Base-by-base conservation (phyloP, 2,888 invertebrate species). In the Tenthredo scrophulariae region DNA sequence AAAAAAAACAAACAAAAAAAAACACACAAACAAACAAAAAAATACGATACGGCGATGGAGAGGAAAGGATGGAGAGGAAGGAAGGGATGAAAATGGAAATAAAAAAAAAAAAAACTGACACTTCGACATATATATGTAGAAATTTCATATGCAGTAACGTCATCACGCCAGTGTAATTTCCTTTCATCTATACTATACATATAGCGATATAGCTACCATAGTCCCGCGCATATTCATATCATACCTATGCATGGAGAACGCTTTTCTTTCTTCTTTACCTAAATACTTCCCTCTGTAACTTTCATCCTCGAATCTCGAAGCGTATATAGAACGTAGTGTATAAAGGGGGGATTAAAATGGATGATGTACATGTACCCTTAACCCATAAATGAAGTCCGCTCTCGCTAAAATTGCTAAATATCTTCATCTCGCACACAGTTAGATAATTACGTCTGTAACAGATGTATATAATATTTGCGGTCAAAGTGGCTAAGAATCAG, bases 111-210 rank as follows among this genome's bases (percentile, higher is more conserved):
- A 40, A 33, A 18, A 33, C 7, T 26, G 26, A 18, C 18, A 67
- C 67, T 18, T 29, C 67, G 18, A 67, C 18, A 33, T 67, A 6
- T 18, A 6, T 33, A 33, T 67, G 15, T 18, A 6, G 18, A 67
- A 33, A 33, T 67, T 33, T 33, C 67, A 33, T 62, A 26, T 62
- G 33, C 33, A 67, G 29, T 15, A 67, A 13, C 67, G 67, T 46
- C n/a, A 70, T 84, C 54, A 22, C 54, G 26, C 50, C 54, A 33
- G 77, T 77, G 77, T 54, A 77, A 54, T 77, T 77, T 77, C 77
- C 54, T 77, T 54, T 18, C 46, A 43, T 10, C 72, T 10, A 9
- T 22, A 37, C 7, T 7, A 6, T 37, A 6, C 2, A 37, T 37
- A 37, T n/a, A n/a, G n/a, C n/a, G n/a, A n/a, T 7, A 37, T 37